phyloP scores from a whole-genome alignment of 30 jellyfish, hydroid and myxozoan genomes.

The Pseudorhiza aurosa region DNA sequence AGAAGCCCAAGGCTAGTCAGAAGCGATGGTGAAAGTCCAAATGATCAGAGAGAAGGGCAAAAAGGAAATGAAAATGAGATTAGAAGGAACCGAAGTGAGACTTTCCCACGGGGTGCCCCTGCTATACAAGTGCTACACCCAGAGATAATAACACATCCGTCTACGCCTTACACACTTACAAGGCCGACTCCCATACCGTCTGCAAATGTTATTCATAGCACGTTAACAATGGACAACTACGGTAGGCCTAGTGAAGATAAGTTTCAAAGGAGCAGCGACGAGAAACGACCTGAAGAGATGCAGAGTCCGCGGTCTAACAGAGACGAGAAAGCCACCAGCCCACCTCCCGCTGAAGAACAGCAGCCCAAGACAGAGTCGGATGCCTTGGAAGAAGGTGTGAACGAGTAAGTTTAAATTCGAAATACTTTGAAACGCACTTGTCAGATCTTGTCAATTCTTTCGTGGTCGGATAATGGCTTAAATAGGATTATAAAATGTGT shows the following conservation, averaged over 20 bases:
- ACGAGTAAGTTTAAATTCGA: constrained; percentile 8
- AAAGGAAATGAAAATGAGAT: background rate
- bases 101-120: constrained; percentile 9
- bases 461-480: too few species aligned
- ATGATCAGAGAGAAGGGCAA: background rate
- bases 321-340: background rate
- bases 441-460: too few species aligned
- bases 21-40: background rate
- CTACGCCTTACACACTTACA: background rate
- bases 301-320: background rate
- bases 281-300: background rate
- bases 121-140: constrained; percentile 60
- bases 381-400: constrained; percentile 6
- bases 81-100: constrained; percentile 18
- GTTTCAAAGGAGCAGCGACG: background rate
- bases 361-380: constrained; percentile 3
- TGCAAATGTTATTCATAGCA: constrained; percentile 59
- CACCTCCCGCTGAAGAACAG: background rate
- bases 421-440: too few species aligned
- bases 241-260: constrained; percentile 36
- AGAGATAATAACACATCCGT: constrained; percentile 12
- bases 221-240: constrained; percentile 23
- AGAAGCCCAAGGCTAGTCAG: background rate
- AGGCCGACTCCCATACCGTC: constrained; percentile 69
- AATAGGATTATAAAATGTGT: too few species aligned